A percentile compares a stretch with the other conserved stretches of the same genome.
Conservation (phyloP, 2,888 invertebrate genomes). For the Heliconius charithonia region DNA sequence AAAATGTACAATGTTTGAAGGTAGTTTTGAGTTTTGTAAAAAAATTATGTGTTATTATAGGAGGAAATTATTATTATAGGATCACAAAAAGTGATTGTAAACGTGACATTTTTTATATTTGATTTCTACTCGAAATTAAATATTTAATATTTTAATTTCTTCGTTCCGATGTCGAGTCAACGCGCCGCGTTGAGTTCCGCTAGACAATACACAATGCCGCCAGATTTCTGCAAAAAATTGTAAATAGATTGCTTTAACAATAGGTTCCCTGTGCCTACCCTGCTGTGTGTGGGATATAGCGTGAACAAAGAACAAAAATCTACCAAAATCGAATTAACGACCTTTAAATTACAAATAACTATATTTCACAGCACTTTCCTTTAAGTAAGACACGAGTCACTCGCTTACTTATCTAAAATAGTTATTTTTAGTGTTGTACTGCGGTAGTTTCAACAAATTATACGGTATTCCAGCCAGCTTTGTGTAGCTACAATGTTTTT, state of each 20-base stretch:
- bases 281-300: no score
- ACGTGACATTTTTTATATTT: not conserved
- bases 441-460: conserved; percentile 28
- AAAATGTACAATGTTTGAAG: conserved; percentile 46
- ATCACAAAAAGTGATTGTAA: not conserved
- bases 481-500: conserved; percentile 12
- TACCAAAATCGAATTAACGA: no score
- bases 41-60: no score
- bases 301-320: no score
- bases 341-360: not conserved
- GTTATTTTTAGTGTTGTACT: conserved; percentile 24
- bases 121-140: not conserved
- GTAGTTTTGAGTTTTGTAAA: conserved; percentile 28
- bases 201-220: not conserved
- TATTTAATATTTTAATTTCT: not conserved
- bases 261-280: no score
- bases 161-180: not conserved
- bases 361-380: not conserved
- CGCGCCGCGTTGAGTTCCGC: not conserved
- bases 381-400: conserved; percentile 11
- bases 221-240: no score
- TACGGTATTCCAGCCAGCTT: conserved; percentile 5
- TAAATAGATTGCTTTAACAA: no score
- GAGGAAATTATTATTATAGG: not conserved
- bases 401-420: conserved; percentile 13